These are phyloP conservation scores for Odontothrips loti DNA, from an alignment of 2,888 invertebrate species.

Conservation along the genomic window DNA sequence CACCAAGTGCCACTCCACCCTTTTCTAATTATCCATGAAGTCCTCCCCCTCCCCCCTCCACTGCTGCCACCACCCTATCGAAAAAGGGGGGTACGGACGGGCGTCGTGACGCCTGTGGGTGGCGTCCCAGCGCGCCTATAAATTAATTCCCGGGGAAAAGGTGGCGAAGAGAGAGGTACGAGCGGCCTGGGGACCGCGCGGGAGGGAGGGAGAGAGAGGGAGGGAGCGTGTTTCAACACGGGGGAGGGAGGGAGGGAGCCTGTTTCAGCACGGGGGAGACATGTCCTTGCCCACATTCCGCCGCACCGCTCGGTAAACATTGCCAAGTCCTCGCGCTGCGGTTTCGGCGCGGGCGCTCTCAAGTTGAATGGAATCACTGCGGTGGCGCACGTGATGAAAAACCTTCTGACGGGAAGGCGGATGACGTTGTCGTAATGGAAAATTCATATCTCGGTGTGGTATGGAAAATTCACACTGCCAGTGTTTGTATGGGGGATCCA, in stretches of 20 bases:
- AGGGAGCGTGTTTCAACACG: neutral
- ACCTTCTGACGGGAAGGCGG: too few species aligned
- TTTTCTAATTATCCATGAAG: conserved; percentile 2
- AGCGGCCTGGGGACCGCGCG: too few species aligned
- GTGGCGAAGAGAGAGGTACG: neutral
- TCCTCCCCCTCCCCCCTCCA: neutral
- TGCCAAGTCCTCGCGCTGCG: too few species aligned
- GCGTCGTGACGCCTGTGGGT: neutral
- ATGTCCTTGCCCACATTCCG: neutral
- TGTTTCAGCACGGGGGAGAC: neutral
- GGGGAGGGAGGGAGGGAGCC: neutral
- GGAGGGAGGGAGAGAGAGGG: neutral
- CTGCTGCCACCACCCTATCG: neutral
- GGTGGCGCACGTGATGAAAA: too few species aligned
- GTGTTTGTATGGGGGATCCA: too few species aligned
- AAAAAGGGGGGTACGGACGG: too few species aligned
- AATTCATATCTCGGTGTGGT: too few species aligned
- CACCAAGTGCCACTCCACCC: neutral
- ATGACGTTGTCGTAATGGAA: too few species aligned
- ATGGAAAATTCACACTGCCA: too few species aligned
- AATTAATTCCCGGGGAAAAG: neutral
- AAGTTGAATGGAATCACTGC: too few species aligned
- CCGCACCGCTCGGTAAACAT: too few species aligned
- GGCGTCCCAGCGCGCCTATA: neutral
- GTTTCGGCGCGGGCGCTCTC: too few species aligned